Evolutionary conservation across 64 coral and sea anemone genomes (phyloP).

Genomic region (Porites lutea): DNA sequence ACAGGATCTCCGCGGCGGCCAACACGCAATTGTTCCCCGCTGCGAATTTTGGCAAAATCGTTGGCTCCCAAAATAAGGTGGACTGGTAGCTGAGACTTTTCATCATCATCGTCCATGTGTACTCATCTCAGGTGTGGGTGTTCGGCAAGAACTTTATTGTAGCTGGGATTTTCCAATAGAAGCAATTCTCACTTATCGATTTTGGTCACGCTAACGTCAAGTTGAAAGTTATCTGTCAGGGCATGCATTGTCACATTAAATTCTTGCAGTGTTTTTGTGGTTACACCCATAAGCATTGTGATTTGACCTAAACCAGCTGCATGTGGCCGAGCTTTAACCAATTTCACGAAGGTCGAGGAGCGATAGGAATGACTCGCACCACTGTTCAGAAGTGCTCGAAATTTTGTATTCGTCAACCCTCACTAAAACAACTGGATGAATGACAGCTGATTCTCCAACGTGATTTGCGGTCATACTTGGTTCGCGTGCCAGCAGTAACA

Average conservation of each 20-base stretch:
- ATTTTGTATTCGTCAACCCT: slow-evolving; percentile 63
- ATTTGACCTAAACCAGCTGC: background rate
- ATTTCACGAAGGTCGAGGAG: background rate
- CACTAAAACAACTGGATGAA: slow-evolving; percentile 78
- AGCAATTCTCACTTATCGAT: slow-evolving; percentile 9
- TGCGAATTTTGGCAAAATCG: slow-evolving; percentile 52
- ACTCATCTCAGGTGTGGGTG: slow-evolving; percentile 40
- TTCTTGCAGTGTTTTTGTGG: background rate
- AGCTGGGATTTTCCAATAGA: background rate
- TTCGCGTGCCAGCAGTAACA: background rate
- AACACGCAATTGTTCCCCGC: background rate
- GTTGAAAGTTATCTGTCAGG: background rate
- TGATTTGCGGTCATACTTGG: slow-evolving; percentile 67
- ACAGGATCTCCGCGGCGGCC: slow-evolving; percentile 42
- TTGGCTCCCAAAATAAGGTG: slow-evolving; percentile 17
- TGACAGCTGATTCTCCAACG: slow-evolving; percentile 48
- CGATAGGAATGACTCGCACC: slow-evolving; percentile 24
- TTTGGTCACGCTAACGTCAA: background rate
- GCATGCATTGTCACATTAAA: background rate
- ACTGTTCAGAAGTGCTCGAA: slow-evolving; percentile 70
- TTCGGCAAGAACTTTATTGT: background rate
- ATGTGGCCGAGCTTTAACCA: background rate
- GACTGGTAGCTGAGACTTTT: slow-evolving; percentile 34
- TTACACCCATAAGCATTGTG: background rate
- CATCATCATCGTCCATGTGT: slow-evolving; percentile 26